phyloP scores from a whole-genome alignment of 2,888 invertebrate genomes.

The Mechanitis messenoides region DNA sequence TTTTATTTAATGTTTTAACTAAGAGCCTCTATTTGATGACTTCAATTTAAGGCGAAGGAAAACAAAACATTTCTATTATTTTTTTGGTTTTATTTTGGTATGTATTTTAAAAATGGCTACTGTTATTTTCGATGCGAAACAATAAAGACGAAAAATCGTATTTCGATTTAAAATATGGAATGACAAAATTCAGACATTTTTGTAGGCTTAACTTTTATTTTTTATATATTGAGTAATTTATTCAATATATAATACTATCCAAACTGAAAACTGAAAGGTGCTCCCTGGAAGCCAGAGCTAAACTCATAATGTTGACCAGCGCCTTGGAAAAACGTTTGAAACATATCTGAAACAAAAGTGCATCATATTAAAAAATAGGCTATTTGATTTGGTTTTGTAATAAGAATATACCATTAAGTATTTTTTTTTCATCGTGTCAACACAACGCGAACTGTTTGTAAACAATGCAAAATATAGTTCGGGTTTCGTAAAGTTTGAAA shows the following conservation, averaged over 20 bases:
- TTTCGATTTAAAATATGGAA: conserved; percentile 29
- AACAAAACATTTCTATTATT: conserved; percentile 23
- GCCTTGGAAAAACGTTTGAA: conserved; percentile 88
- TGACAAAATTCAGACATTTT: conserved; percentile 34
- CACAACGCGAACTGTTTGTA: too few relatives aligned
- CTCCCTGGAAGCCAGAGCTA: conserved; percentile 75
- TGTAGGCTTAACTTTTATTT: conserved; percentile 16
- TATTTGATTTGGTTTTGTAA: not conserved
- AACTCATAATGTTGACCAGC: conserved; percentile 75
- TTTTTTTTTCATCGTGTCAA: too few relatives aligned
- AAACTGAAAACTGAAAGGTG: conserved; percentile 82
- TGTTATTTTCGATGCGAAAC: conserved; percentile 10
- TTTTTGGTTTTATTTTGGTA: conserved; percentile 32
- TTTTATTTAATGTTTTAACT: not conserved
- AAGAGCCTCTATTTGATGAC: not conserved
- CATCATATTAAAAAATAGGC: conserved; percentile 10
- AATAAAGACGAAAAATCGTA: conserved; percentile 11
- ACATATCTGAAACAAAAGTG: conserved; percentile 80
- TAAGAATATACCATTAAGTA: too few relatives aligned
- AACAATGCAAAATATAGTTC: too few relatives aligned
- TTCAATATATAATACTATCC: conserved; percentile 56
- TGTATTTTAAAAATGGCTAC: conserved; percentile 12
- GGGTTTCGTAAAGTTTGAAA: too few relatives aligned
- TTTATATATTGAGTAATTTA: conserved; percentile 1
- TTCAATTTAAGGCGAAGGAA: conserved; percentile 18